Evolutionary conservation across 2,113 vertebrate species (phyloP).

Genomic region (Corythaixoides concolor): DNA sequence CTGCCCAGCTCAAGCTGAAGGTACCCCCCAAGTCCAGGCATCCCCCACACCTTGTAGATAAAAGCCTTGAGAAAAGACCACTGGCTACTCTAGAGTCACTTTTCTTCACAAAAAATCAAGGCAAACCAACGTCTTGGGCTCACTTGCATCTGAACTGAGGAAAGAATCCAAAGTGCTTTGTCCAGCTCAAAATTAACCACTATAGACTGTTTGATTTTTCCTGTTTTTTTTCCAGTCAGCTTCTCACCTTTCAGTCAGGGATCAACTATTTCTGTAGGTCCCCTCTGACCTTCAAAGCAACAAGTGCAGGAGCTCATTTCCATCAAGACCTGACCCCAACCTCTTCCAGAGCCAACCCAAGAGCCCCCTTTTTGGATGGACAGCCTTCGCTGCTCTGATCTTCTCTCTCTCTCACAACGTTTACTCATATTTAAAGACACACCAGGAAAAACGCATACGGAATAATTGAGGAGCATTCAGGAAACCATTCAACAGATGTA

Average conservation of each 20-base stretch:
- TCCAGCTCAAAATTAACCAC: background rate
- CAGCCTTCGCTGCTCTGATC: background rate
- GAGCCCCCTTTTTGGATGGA: background rate
- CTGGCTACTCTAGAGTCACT: background rate
- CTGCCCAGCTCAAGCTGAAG: background rate
- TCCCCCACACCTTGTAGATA: fast-evolving
- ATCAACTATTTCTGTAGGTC: background rate
- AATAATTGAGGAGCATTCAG: background rate
- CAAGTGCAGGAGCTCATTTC: background rate
- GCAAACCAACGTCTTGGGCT: background rate
- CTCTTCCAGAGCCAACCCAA: background rate
- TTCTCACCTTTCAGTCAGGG: background rate
- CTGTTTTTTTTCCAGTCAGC: background rate
- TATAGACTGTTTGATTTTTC: background rate
- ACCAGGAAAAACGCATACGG: background rate
- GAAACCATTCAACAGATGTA: background rate
- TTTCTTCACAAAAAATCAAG: background rate
- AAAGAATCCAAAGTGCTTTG: background rate
- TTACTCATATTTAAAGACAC: background rate
- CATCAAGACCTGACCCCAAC: background rate
- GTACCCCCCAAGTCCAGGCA: background rate
- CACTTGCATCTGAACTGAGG: background rate
- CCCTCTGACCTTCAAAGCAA: background rate
- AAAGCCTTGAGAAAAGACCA: background rate
- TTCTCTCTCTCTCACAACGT: background rate